phyloP scores from a whole-genome alignment of 2,113 vertebrate genomes.

The Rattus rattus region DNA sequence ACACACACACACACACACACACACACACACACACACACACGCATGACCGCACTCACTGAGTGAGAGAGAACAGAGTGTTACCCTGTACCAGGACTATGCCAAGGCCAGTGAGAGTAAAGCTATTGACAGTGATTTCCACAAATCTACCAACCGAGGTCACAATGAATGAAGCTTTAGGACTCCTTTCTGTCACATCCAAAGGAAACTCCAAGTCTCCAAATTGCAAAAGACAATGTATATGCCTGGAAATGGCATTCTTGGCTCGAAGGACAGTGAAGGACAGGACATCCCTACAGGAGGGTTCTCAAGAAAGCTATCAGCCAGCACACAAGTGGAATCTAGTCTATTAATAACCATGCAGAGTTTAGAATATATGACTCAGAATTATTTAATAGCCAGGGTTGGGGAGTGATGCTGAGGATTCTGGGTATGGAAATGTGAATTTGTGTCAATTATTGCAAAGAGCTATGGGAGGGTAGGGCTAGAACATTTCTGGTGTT shows the following conservation, averaged over 20 bases:
- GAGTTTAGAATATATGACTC: not conserved
- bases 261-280: not conserved
- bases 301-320: not conserved
- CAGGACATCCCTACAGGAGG: not conserved
- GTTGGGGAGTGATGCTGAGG: not conserved
- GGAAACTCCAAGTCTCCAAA: not conserved
- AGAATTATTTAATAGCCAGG: slow-evolving; percentile 21
- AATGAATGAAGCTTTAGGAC: not conserved
- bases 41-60: too few species aligned
- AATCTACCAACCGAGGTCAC: not conserved
- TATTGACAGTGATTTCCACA: not conserved
- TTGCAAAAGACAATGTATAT: not conserved
- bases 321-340: not conserved
- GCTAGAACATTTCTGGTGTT: not conserved
- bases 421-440: not conserved
- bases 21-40: too few species aligned
- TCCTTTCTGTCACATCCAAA: not conserved
- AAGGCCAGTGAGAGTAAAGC: not conserved
- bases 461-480: not conserved
- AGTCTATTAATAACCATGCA: not conserved
- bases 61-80: not conserved
- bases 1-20: not conserved
- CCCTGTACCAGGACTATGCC: not conserved
- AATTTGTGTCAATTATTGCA: not conserved
- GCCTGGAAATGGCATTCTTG: not conserved